A percentile compares a stretch with the other conserved stretches of the same genome.
Conservation (phyloP, 2,888 invertebrate species). For the Pammene aurita region DNA sequence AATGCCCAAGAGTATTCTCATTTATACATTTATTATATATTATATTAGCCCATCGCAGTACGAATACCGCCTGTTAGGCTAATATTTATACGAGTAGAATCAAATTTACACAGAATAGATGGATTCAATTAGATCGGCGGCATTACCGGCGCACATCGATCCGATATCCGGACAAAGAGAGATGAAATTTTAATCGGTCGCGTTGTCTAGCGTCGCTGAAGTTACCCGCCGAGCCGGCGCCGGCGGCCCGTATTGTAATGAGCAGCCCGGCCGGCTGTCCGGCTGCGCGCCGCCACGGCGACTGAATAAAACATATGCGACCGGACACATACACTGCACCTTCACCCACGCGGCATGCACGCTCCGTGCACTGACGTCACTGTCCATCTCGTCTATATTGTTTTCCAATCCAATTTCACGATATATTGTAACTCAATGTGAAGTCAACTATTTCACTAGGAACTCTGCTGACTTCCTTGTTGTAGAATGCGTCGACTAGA, state of each 20-base stretch:
- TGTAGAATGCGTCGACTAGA: background rate
- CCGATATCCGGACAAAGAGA: slow-evolving; percentile 76
- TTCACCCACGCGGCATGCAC: slow-evolving; percentile 32
- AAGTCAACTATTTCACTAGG: background rate
- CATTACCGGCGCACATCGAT: slow-evolving; percentile 71
- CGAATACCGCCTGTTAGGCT: slow-evolving; percentile 21
- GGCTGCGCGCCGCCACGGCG: slow-evolving; percentile 42
- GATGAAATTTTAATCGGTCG: slow-evolving; percentile 81
- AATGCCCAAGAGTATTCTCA: too few relatives aligned
- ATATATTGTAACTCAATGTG: slow-evolving; percentile 9
- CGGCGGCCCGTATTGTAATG: slow-evolving; percentile 68
- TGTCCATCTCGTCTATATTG: slow-evolving; percentile 20
- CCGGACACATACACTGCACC: slow-evolving; percentile 39
- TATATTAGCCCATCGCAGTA: too few relatives aligned
- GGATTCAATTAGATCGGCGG: slow-evolving; percentile 68
- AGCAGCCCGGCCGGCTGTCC: slow-evolving; percentile 53
- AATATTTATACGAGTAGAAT: slow-evolving; percentile 47
- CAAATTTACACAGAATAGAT: slow-evolving; percentile 53
- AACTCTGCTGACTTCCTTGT: background rate
- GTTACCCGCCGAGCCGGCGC: slow-evolving; percentile 65
- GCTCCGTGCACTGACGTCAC: slow-evolving; percentile 25
- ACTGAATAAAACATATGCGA: slow-evolving; percentile 52
- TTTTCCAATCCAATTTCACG: slow-evolving; percentile 15
- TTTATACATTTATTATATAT: too few relatives aligned
- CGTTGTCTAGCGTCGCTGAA: slow-evolving; percentile 70